Evolutionary conservation across 2,888 invertebrate species (phyloP).

Genomic region (Argynnis bischoffii): DNA sequence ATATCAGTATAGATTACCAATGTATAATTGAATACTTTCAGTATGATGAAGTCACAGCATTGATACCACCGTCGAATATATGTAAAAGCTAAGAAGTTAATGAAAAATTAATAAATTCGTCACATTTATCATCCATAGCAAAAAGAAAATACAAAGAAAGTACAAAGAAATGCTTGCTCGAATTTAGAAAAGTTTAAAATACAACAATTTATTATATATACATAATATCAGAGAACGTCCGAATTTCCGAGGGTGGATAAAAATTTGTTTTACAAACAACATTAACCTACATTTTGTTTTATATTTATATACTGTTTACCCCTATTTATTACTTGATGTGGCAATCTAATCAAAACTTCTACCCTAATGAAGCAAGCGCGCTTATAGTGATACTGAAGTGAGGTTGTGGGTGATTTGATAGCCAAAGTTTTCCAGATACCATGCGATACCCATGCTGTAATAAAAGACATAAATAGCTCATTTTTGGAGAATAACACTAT

Average conservation of each 20-base stretch:
- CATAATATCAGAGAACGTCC: not conserved
- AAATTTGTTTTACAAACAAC: conserved; percentile 6
- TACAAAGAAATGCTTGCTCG: no score
- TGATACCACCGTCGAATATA: no score
- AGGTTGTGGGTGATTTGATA: conserved; percentile 37
- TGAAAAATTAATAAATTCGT: no score
- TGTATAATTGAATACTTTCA: no score
- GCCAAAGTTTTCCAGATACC: conserved; percentile 32
- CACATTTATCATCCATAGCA: no score
- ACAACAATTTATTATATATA: no score
- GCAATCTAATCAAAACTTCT: conserved; percentile 32
- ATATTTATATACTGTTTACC: conserved; percentile 13
- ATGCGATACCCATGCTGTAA: conserved; percentile 29
- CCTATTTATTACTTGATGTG: conserved; percentile 14
- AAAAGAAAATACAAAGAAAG: no score
- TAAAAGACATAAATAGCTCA: conserved; percentile 25
- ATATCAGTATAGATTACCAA: no score
- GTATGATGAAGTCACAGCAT: no score
- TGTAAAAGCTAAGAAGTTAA: no score
- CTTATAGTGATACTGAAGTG: conserved; percentile 28
- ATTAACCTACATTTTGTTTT: conserved; percentile 19
- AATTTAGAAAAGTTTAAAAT: no score
- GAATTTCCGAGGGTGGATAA: not conserved
- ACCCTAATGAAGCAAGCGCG: conserved; percentile 26
- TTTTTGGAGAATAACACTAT: not conserved